Base-by-base conservation (phyloP, 2,113 vertebrate genomes). In the Vidua chalybeata region DNA sequence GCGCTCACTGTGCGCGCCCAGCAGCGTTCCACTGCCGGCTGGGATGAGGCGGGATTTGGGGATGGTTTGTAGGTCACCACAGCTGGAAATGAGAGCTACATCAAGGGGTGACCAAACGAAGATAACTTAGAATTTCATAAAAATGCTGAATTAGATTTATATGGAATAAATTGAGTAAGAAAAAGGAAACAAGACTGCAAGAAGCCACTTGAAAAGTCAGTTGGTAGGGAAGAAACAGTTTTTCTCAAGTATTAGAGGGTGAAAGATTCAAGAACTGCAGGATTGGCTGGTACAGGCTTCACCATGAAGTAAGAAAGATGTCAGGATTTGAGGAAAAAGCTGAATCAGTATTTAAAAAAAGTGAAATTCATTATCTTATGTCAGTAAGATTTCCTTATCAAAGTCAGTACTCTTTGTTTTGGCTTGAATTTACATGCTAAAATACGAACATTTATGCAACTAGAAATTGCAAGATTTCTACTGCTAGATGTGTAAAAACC, bases 21-120 rank as follows among this genome's bases (percentile, higher is more conserved):
- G n/a, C n/a, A 1, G 46, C 23, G 0, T 16, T 12, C 9, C 28
- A 0, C 26, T 45, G 37, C 31, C 27, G 26, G 35, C 46, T 8
- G 12, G 20, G 56, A 1, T 39, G 27, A 11, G 12, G 0, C 5
- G 12, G 48, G 7, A 0, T 1, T 22, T 39, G 13, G 0, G 52
- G 20, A 1, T 8, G 37, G 43, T 12, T 7, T 51, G 13, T 22
- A 7, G 23, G 24, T 26, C 43, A 48, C 27, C 49, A 7, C 30
- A 61, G 18, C 45, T 71, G 59, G 35, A 55, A 58, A 17, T 13
- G 28, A 51, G 24, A 56, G 27, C 33, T 22, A 1, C 56, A 2
- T 10, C 63, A 33, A 35, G 43, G 84, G 16, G 6, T 33, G 16
- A 56, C 41, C 58, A 16, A 55, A 58, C 12, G 6, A 41, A 56